Conservation (phyloP, 2,113 vertebrate species). For the Heterocephalus glaber region DNA sequence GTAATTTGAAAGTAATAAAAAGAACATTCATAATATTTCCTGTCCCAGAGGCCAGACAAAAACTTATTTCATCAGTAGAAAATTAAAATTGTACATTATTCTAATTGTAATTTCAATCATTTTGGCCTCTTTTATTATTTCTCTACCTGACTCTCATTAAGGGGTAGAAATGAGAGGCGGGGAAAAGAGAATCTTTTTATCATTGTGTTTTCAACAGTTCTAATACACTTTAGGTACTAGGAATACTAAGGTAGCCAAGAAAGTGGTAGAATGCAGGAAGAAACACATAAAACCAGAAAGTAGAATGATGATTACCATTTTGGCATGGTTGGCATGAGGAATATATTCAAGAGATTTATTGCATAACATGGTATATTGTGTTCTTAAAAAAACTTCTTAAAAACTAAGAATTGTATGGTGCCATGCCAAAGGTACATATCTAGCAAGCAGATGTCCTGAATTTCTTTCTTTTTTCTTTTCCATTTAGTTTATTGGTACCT, state of each 20-base stretch:
- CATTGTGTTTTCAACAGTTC: not conserved
- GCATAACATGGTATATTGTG: not conserved
- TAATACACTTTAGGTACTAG: not conserved
- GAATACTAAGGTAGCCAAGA: not conserved
- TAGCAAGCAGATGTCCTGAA: too few relatives aligned
- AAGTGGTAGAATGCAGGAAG: not conserved
- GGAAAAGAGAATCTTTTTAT: not conserved
- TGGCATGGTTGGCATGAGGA: not conserved
- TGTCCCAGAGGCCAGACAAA: not conserved
- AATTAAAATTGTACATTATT: slow-evolving; percentile 46
- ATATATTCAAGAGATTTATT: not conserved
- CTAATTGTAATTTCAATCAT: not conserved
- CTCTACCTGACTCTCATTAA: not conserved
- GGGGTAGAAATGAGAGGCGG: not conserved
- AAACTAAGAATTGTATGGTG: too few relatives aligned
- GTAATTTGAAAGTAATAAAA: slow-evolving; percentile 24
- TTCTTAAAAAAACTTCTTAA: too few relatives aligned
- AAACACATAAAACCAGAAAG: not conserved
- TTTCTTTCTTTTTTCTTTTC: too few relatives aligned
- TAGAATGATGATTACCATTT: not conserved
- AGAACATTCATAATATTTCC: slow-evolving; percentile 6
- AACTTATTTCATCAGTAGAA: slow-evolving; percentile 30
- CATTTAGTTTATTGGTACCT: too few relatives aligned
- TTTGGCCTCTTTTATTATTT: slow-evolving; percentile 38
- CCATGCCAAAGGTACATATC: too few relatives aligned